Evolutionary conservation across 64 coral and sea anemone genomes (phyloP).

Genomic region (Dendrophyllia cribrosa): DNA sequence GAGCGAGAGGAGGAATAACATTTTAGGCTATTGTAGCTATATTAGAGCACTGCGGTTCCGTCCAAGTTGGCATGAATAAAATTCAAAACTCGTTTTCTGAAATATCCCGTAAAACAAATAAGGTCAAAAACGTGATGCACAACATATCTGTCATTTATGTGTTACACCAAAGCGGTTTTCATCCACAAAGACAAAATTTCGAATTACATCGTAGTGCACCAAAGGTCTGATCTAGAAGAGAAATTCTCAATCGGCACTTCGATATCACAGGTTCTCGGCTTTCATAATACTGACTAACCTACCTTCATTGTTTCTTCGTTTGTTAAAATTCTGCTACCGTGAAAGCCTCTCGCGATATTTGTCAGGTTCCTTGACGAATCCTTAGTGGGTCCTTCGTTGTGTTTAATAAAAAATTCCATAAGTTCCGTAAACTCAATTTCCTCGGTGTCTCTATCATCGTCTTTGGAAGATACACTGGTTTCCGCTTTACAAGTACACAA

Average conservation of each 20-base stretch:
- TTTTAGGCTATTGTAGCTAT: too few species aligned
- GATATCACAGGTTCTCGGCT: background rate
- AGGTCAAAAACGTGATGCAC: background rate
- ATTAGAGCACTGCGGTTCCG: too few species aligned
- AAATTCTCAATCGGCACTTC: background rate
- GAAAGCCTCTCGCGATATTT: conserved; percentile 10
- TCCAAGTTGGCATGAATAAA: background rate
- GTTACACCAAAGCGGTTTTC: too few species aligned
- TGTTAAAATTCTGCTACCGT: conserved; percentile 28
- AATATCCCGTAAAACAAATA: background rate
- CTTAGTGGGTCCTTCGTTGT: background rate
- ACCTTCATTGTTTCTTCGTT: background rate
- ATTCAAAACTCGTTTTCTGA: background rate
- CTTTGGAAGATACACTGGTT: background rate
- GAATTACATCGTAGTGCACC: too few species aligned
- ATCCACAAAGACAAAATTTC: too few species aligned
- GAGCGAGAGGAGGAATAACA: too few species aligned
- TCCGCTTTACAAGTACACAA: conserved; percentile 38
- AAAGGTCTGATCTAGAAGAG: background rate
- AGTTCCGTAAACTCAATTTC: conserved; percentile 38
- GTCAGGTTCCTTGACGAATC: background rate
- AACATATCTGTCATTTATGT: too few species aligned
- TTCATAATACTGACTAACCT: background rate
- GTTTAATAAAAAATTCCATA: conserved; percentile 18
- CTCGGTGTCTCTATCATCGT: background rate